Evolutionary conservation across 2,797 vertebrate genomes (phyloP), one percentile per base, ranked within the genome.

Genomic region (Malurus splendens): DNA sequence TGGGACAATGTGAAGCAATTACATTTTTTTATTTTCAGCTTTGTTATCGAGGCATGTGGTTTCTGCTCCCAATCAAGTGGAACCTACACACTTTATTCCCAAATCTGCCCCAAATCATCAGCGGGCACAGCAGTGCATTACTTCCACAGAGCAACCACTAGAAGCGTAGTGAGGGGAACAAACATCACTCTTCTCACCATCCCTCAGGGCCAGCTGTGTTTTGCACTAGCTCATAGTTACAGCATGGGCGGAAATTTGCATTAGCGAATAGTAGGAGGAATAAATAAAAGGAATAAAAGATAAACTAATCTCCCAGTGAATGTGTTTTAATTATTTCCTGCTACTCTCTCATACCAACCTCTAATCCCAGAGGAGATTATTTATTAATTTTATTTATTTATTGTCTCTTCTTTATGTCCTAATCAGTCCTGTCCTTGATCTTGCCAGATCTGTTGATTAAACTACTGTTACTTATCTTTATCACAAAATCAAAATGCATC

Each of bases 301-400:
- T 78, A 95, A 95, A 81, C 92, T 75, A 89, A 90, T 87, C 75
- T 83, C 70, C 59, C 44, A 68, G 48, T 42, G 38, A 73, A 75
- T 81, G 33, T 75, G 78, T 86, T 94, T 89, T 89, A 96, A 94
- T 93, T 90, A 94, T 71, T 96, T 95, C 86, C 91, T 90, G 87
- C 48, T 87, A 65, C 44, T 85, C 78, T 91, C 87, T 89, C 90
- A 90, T 79, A 87, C 39, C 18, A 91, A 44, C 16, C 30, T 90
- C 42, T 79, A 88, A 90, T 39, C 24, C 16, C 71, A 91, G 68
- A 36, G 2, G 24, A 77, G 68, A 65, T 73, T 93, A 67, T 60
- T 57, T 59, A 82, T 42, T 80, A 41, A 57, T 64, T 75, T 44
- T 77, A 56, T 75, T 91, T 50, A 87, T 79, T 92, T 74, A 51